Evolutionary conservation across 1,140 invertebrate species (phyloP).

Genomic region (Whitmania pigra): DNA sequence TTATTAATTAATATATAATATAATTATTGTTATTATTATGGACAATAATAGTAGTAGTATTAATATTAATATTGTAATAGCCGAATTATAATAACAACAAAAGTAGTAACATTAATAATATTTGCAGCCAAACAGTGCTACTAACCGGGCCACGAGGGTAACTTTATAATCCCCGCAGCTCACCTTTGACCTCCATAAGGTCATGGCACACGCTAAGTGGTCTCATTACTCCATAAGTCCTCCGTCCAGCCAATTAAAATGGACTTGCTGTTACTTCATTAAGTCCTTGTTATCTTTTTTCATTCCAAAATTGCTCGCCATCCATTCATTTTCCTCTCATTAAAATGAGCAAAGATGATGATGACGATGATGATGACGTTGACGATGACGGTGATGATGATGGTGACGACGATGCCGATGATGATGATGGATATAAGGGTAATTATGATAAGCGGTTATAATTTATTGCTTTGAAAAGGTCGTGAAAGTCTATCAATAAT

Average conservation of each 20-base stretch:
- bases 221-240: neutral
- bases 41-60: too few relatives aligned
- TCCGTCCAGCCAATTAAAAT: neutral
- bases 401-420: conserved; percentile 11
- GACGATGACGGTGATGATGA: conserved; percentile 8
- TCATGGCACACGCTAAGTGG: neutral
- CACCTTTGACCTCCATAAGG: too few relatives aligned
- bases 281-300: conserved; percentile 6
- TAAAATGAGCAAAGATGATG: conserved; percentile 5
- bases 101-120: too few relatives aligned
- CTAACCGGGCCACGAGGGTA: too few relatives aligned
- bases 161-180: too few relatives aligned
- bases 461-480: conserved; percentile 1
- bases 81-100: too few relatives aligned
- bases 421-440: conserved; percentile 9
- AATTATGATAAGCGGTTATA: conserved; percentile 3
- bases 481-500: neutral
- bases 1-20: too few relatives aligned
- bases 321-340: neutral
- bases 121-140: too few relatives aligned
- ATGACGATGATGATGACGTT: conserved; percentile 9
- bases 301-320: too few relatives aligned
- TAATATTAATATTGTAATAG: too few relatives aligned
- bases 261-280: neutral
- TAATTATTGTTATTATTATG: too few relatives aligned